Evolutionary conservation across 2,113 vertebrate genomes (phyloP).

Genomic region (Recurvirostra avosetta): DNA sequence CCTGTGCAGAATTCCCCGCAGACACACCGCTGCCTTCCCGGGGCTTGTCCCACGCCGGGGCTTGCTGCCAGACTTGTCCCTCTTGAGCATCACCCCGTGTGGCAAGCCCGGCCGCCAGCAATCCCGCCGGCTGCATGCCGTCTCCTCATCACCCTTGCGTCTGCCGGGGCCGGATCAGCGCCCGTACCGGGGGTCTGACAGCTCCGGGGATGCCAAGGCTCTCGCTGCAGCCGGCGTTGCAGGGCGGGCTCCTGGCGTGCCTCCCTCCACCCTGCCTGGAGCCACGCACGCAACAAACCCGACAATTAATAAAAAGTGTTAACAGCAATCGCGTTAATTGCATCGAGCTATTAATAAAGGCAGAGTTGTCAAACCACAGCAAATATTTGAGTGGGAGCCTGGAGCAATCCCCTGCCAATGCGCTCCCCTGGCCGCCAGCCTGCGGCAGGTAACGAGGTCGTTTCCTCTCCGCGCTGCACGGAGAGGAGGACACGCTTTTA

Average conservation of each 20-base stretch:
- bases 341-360: background rate
- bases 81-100: background rate
- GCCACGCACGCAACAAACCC: background rate
- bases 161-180: background rate
- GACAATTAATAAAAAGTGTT: background rate
- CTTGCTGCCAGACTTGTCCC: background rate
- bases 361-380: background rate
- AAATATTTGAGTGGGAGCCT: background rate
- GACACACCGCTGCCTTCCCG: background rate
- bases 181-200: accelerated
- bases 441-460: accelerated
- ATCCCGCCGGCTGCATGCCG: background rate
- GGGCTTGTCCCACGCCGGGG: background rate
- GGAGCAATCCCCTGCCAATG: background rate
- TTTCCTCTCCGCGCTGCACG: accelerated
- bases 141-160: accelerated
- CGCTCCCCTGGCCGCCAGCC: accelerated
- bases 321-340: background rate
- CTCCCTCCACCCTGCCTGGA: background rate
- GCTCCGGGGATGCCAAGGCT: accelerated
- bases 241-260: background rate
- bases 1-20: background rate
- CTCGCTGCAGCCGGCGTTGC: background rate
- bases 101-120: background rate
- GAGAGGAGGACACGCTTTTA: accelerated